Conservation (phyloP, 2,888 invertebrate genomes). For the Pterostichus madidus region DNA sequence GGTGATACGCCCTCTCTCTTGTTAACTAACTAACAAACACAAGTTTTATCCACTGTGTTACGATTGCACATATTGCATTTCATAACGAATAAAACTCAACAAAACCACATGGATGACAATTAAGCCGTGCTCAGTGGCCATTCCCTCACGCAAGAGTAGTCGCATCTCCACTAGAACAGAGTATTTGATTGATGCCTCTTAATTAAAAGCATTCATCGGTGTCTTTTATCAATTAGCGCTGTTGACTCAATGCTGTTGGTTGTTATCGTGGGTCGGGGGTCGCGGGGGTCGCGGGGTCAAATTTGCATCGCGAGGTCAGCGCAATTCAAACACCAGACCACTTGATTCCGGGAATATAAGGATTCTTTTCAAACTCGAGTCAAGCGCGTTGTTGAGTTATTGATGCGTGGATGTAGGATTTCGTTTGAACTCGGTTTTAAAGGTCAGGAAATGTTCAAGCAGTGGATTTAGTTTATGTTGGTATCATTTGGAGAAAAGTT, state of each 20-base stretch:
- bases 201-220: slow-evolving; percentile 64
- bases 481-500: too few species aligned
- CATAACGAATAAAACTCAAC: not conserved
- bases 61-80: not conserved
- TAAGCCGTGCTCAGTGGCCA: slow-evolving; percentile 1
- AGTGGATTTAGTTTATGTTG: too few species aligned
- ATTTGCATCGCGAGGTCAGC: slow-evolving; percentile 57
- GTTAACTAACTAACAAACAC: too few species aligned
- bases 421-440: slow-evolving; percentile 32
- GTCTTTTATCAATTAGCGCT: slow-evolving; percentile 64
- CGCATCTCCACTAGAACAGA: slow-evolving; percentile 29
- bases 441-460: slow-evolving; percentile 19
- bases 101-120: slow-evolving; percentile 29
- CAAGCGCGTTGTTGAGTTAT: slow-evolving; percentile 1
- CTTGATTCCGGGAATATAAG: slow-evolving; percentile 19
- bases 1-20: too few species aligned
- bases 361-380: not conserved
- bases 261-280: slow-evolving; percentile 38
- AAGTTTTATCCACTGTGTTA: too few species aligned
- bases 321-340: slow-evolving; percentile 37
- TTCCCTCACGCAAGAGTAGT: slow-evolving; percentile 6
- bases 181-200: slow-evolving; percentile 59
- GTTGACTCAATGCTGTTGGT: slow-evolving; percentile 56
- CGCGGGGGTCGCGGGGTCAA: slow-evolving; percentile 45
- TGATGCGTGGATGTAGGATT: slow-evolving; percentile 16